Evolutionary conservation across 2,888 invertebrate genomes (phyloP).

Genomic region (Lamproptera curius): DNA sequence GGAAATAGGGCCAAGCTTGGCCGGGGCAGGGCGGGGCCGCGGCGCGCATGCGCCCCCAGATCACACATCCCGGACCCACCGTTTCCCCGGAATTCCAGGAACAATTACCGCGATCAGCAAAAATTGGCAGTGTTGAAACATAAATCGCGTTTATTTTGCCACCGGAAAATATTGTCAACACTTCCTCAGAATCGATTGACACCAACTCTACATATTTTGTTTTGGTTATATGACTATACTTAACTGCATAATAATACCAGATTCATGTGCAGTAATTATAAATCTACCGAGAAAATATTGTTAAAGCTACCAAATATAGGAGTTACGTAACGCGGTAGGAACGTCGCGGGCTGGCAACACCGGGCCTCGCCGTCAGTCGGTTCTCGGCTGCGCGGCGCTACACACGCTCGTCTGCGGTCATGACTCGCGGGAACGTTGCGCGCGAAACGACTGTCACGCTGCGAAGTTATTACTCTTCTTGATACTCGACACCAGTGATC

Average conservation of each 20-base stretch:
- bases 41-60: slow-evolving; percentile 50
- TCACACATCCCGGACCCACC: slow-evolving; percentile 22
- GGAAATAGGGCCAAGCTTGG: slow-evolving; percentile 41
- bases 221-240: no score
- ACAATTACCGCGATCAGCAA: slow-evolving; percentile 41
- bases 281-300: slow-evolving; percentile 5
- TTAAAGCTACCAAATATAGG: slow-evolving; percentile 25
- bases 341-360: slow-evolving; percentile 38
- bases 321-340: slow-evolving; percentile 37
- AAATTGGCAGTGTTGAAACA: slow-evolving; percentile 9
- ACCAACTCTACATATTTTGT: no score
- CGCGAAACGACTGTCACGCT: slow-evolving; percentile 51
- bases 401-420: slow-evolving; percentile 50
- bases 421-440: slow-evolving; percentile 33
- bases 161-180: no score
- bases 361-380: slow-evolving; percentile 52
- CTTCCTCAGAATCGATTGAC: no score
- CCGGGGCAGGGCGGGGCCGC: slow-evolving; percentile 67
- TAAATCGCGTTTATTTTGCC: neutral
- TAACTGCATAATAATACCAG: no score
- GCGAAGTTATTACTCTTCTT: slow-evolving; percentile 27
- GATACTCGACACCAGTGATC: slow-evolving; percentile 21
- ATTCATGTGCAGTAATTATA: neutral
- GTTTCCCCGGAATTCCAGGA: slow-evolving; percentile 47
- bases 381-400: slow-evolving; percentile 51